A percentile compares a stretch with the other conserved stretches of the same genome.
Evolutionary conservation across 1,140 invertebrate species (phyloP).

Genomic region (Drosophila repletoides): DNA sequence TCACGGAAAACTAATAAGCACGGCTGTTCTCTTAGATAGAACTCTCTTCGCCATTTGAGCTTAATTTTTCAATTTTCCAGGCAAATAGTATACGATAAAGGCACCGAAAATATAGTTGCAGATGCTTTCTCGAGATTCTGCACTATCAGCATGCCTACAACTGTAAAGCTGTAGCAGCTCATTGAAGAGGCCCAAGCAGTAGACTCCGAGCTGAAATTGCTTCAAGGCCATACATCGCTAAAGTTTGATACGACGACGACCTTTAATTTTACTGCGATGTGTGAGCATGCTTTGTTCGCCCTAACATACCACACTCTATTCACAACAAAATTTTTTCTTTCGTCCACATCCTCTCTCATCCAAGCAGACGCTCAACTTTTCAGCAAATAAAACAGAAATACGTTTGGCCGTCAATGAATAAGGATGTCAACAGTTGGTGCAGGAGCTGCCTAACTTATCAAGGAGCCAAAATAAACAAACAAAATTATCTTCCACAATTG

Average conservation of each 20-base stretch:
- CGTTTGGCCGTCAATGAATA: constrained; percentile 52
- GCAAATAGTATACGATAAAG: constrained; percentile 17
- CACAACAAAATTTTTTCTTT: constrained; percentile 26
- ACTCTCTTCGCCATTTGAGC: no score
- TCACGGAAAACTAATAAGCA: no score
- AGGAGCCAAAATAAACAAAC: constrained; percentile 7
- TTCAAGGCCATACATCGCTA: no score
- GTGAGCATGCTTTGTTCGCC: constrained; percentile 33
- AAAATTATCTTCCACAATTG: no score
- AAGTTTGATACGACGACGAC: background rate
- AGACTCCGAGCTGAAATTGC: background rate
- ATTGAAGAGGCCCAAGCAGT: background rate
- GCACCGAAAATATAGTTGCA: constrained; percentile 51
- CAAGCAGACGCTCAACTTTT: no score
- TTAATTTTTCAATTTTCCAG: constrained; percentile 58
- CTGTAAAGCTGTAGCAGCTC: background rate
- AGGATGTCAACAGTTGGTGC: constrained; percentile 36
- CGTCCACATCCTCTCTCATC: constrained; percentile 42
- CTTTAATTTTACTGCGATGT: constrained; percentile 18
- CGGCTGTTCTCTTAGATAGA: no score
- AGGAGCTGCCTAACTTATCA: constrained; percentile 47
- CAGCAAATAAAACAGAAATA: constrained; percentile 41
- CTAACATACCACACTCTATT: constrained; percentile 52
- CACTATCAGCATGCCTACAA: background rate
- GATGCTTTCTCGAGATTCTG: constrained; percentile 26